Conservation (phyloP, 2,113 vertebrate genomes). For the Micronisus gabar region DNA sequence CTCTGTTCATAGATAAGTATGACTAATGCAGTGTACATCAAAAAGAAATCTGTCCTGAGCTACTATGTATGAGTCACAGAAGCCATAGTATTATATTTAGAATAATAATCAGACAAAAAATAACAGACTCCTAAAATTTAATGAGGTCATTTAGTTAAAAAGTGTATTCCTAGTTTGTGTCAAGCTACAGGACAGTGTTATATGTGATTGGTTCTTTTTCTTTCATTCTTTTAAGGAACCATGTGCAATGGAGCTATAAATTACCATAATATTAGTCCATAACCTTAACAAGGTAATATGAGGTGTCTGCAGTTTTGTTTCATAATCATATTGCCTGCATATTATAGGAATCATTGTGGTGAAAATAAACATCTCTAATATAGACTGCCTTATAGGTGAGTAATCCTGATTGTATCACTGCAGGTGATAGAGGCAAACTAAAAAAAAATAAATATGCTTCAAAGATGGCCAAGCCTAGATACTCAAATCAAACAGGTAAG, state of each 20-base stretch:
- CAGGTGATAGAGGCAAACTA: background rate
- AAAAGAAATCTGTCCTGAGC: constrained; percentile 49
- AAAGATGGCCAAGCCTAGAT: background rate
- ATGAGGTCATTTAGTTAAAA: constrained; percentile 64
- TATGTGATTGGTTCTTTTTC: background rate
- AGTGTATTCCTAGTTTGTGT: constrained; percentile 40
- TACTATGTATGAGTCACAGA: constrained; percentile 34
- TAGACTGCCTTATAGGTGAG: background rate
- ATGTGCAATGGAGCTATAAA: constrained; percentile 56
- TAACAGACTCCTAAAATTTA: constrained; percentile 64
- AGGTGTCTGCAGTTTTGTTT: constrained; percentile 36
- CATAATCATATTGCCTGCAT: constrained; percentile 18
- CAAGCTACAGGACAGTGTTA: constrained; percentile 36
- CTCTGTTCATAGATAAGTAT: constrained; percentile 17
- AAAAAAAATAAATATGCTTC: background rate
- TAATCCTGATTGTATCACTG: background rate
- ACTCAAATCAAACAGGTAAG: background rate
- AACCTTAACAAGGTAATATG: constrained; percentile 42
- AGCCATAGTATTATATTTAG: constrained; percentile 42
- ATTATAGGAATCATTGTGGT: background rate
- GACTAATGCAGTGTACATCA: constrained; percentile 31
- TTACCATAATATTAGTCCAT: constrained; percentile 55
- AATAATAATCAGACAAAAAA: constrained; percentile 64
- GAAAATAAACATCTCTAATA: background rate
- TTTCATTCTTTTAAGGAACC: constrained; percentile 22